A percentile compares a stretch with the other conserved stretches of the same genome.
phyloP scores from a whole-genome alignment of 2,113 vertebrate genomes.

The Embiotoca jacksoni region DNA sequence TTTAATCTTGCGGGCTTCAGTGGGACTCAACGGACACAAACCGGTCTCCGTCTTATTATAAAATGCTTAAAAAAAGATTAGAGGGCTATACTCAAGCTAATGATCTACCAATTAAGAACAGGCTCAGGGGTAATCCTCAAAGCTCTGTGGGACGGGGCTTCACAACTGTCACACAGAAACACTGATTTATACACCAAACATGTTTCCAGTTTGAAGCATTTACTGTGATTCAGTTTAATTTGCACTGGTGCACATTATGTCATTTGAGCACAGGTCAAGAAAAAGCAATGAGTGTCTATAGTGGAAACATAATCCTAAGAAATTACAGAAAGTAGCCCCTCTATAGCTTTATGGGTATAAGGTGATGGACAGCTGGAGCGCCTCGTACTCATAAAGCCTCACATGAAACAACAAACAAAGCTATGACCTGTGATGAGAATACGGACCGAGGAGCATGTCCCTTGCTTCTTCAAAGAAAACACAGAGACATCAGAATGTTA shows the following conservation, averaged over 20 bases:
- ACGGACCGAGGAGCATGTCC: slow-evolving; percentile 7
- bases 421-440: slow-evolving; percentile 1
- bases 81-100: slow-evolving; percentile 56
- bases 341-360: slow-evolving; percentile 49
- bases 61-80: slow-evolving; percentile 75
- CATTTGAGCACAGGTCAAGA: slow-evolving; percentile 20
- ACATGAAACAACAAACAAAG: slow-evolving; percentile 33
- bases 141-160: slow-evolving; percentile 14
- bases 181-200: slow-evolving; percentile 1
- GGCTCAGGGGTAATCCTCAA: slow-evolving; percentile 52
- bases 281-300: slow-evolving; percentile 4
- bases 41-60: slow-evolving; percentile 70
- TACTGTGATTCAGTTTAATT: slow-evolving; percentile 10
- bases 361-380: slow-evolving; percentile 50
- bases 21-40: slow-evolving; percentile 55
- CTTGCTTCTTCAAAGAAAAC: slow-evolving; percentile 15
- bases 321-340: slow-evolving; percentile 46
- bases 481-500: slow-evolving; percentile 8
- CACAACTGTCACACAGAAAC: slow-evolving; percentile 38
- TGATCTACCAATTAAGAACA: slow-evolving; percentile 75
- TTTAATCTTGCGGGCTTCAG: slow-evolving; percentile 68
- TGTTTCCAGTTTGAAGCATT: slow-evolving; percentile 13
- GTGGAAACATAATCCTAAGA: slow-evolving; percentile 48
- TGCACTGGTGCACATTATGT: background rate
- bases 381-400: slow-evolving; percentile 32